Base-by-base conservation (phyloP, 2,113 vertebrate species). In the Dasyornis broadbenti region DNA sequence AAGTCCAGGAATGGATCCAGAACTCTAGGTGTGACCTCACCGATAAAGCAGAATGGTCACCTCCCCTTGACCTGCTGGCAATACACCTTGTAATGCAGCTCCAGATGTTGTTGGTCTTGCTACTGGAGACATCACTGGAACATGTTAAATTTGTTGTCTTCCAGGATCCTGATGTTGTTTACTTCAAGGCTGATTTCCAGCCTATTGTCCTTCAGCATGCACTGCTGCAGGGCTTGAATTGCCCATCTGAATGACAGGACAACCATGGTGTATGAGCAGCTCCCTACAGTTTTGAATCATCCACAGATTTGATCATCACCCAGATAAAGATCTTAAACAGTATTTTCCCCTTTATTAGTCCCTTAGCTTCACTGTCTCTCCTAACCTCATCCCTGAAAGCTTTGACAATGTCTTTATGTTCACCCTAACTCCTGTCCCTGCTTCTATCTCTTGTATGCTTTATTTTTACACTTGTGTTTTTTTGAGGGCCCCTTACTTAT, bases 81-180 rank as follows among this genome's bases (percentile, higher is more conserved):
- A 15, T 15, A 27, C 0, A 42, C 22, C 6, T 45, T 11, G 18
- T 45, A 54, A 52, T 13, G 21, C 3, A 23, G 10, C 16, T 64
- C 37, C 27, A n/a, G 40, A n/a, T 52, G 9, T 4, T 69, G 7
- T 26, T 89, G 31, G 3, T 42, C 42, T 69, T 83, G 33, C 66
- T 82, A 7, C 30, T 16, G 23, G 15, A 39, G 26, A 57, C 7
- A 47, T 14, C 19, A 8, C 13, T 75, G 33, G 13, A 45, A 65
- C 7, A 4, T 42, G 15, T 31, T 75, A 18, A 31, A 33, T 61
- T 56, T 61, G 4, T 16, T 28, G 22, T n/a, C 15, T 76, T 83
- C 24, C 27, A 26, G 37, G 9, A 44, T 24, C 13, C 10, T 0
- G 0, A 11, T 3, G 2, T 21, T 0, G 33, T 76, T 61, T 61